These are phyloP conservation scores for Hypolimnas misippus DNA, from an alignment of 2,888 invertebrate genomes.

Conservation along the genomic window DNA sequence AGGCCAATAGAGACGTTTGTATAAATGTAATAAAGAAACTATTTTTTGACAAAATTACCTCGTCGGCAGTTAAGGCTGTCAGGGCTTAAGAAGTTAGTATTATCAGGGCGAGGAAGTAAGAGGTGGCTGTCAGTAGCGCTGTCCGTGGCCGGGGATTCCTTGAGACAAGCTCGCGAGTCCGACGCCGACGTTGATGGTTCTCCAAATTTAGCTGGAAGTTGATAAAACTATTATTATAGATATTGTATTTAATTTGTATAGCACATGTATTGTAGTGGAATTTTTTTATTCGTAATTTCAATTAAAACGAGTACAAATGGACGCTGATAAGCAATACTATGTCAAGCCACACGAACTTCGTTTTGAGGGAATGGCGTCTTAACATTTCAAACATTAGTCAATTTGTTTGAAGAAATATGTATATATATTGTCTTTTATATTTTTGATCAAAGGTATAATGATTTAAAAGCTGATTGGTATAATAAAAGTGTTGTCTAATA, in stretches of 20 bases:
- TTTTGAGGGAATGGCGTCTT: too few relatives aligned
- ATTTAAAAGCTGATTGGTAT: too few relatives aligned
- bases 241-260: background rate
- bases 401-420: too few relatives aligned
- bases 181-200: conserved; percentile 72
- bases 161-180: conserved; percentile 86
- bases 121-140: conserved; percentile 90
- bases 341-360: too few relatives aligned
- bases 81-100: conserved; percentile 92
- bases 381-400: too few relatives aligned
- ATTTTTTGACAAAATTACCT: conserved; percentile 51
- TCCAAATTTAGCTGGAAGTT: conserved; percentile 61
- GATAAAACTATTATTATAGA: background rate
- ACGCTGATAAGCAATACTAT: too few relatives aligned
- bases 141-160: conserved; percentile 85
- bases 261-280: background rate
- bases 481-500: too few relatives aligned
- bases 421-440: too few relatives aligned
- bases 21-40: background rate
- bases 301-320: too few relatives aligned
- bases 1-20: too few relatives aligned
- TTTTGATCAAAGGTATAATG: too few relatives aligned
- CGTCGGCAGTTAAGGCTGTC: conserved; percentile 82
- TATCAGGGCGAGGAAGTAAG: conserved; percentile 89
- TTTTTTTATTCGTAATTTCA: too few relatives aligned